Evolutionary conservation across 1,140 invertebrate genomes (phyloP), one percentile per base, ranked within the genome.

Genomic region (Papilio dardanus): DNA sequence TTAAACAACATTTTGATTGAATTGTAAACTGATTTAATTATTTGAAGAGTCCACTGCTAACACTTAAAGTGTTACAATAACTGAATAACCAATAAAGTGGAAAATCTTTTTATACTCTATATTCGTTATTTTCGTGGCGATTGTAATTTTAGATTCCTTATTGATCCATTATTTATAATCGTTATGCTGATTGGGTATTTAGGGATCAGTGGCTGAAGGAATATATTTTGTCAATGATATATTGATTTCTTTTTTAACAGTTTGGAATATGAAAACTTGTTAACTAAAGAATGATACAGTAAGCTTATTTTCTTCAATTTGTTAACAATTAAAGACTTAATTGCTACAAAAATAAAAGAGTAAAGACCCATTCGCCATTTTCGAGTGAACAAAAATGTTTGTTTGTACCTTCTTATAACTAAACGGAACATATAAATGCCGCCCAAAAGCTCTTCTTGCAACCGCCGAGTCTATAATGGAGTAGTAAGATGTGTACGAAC

Each of bases 1-100:
- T 62, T 62, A 28, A 62, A 16, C 12, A 62, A 62, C 31, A 35
- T 66, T 66, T 66, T 66, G 12, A 66, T 66, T 66, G 16, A 66
- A 66, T 33, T 33, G 19, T 3, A 46, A 19, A 28, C 30, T 30
- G 12, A 5, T 14, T 62, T 24, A 62, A 30, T 62, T 30, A 54
- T 12, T 54, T 24, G 54, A 28, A 62, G 21, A 62, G 10, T 12
- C 19, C 8, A 58, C 21, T 16, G 19, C 19, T 30, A 28, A 24
- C 21, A 28, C 24, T 24, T 62, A 4, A 16, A 28, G 21, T 62
- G 54, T 28, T 62, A 62, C 54, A 62, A 62, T 28, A 28, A 62
- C 54, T 62, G 24, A 30, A 62, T 62, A 30, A 28, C 24, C 54
- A 62, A 62, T 28, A 12, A 62, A 62, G 8, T 54, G 19, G 50